phyloP scores from a whole-genome alignment of 2,113 vertebrate genomes.

The Rhea americana region DNA sequence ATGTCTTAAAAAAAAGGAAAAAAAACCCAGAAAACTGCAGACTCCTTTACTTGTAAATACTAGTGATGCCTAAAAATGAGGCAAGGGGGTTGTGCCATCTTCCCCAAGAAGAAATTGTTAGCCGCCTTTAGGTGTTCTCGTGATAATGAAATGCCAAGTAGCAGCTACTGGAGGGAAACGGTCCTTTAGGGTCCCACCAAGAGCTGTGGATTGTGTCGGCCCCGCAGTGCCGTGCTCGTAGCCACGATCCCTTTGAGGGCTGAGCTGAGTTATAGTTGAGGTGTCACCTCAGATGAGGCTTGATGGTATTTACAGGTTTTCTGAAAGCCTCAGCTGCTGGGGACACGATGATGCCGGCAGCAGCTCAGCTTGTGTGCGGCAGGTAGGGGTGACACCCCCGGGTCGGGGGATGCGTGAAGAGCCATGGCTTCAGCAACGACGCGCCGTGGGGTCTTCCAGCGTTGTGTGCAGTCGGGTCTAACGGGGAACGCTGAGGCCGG shows the following conservation, averaged over 20 bases:
- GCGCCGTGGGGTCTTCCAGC: neutral
- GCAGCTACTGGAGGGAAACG: neutral
- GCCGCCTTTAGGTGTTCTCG: neutral
- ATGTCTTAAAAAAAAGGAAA: neutral
- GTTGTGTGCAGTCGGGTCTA: neutral
- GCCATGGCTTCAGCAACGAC: no score
- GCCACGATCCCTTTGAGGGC: neutral
- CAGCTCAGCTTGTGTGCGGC: neutral
- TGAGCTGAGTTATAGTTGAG: neutral
- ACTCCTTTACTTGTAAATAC: neutral
- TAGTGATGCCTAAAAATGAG: neutral
- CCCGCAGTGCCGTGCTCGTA: neutral
- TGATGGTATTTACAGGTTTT: neutral
- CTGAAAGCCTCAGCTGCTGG: neutral
- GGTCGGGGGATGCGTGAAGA: no score
- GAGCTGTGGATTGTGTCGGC: neutral
- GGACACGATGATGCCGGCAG: neutral
- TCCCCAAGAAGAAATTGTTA: neutral
- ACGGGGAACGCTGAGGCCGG: neutral
- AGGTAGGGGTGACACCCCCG: neutral
- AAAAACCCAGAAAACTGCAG: no score
- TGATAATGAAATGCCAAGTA: neutral
- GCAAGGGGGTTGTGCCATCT: neutral
- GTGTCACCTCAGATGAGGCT: neutral
- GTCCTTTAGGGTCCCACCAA: neutral